phyloP scores from a whole-genome alignment of 2,797 vertebrate genomes.

The Amazonetta brasiliensis region DNA sequence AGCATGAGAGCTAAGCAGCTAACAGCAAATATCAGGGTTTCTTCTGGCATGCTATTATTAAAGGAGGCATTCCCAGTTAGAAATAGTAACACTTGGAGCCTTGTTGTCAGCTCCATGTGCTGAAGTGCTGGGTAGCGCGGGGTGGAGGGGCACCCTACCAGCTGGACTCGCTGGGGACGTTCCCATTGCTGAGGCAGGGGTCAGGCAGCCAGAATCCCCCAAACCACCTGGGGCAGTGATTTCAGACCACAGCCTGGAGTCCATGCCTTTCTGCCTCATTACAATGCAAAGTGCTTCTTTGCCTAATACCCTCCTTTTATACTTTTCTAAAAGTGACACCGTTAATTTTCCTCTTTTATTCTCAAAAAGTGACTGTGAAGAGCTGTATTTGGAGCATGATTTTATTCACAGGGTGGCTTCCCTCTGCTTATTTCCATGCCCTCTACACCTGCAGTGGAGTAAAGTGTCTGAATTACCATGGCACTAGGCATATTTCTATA shows the following conservation, averaged over 20 bases:
- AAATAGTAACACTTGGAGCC: constrained; percentile 22
- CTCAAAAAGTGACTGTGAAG: neutral
- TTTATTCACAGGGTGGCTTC: neutral
- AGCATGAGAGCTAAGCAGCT: constrained; percentile 37
- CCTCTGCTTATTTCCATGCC: neutral
- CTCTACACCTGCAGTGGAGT: neutral
- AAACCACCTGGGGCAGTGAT: fast-evolving
- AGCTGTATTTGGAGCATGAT: neutral
- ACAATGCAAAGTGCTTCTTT: neutral
- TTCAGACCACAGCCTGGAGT: neutral
- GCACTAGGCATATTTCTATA: neutral
- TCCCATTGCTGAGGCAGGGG: neutral
- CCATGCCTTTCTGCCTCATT: neutral
- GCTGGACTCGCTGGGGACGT: neutral
- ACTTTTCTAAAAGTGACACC: neutral
- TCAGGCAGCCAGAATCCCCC: neutral
- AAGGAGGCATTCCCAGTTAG: constrained; percentile 53
- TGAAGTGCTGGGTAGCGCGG: neutral
- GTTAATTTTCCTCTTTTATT: neutral
- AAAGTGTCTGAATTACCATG: neutral
- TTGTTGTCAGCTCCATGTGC: neutral
- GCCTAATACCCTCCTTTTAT: neutral
- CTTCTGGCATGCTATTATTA: constrained; percentile 38
- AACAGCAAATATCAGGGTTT: constrained; percentile 68
- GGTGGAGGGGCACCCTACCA: neutral